Conservation (phyloP, 2,888 invertebrate genomes). For the Melieria omissa region DNA sequence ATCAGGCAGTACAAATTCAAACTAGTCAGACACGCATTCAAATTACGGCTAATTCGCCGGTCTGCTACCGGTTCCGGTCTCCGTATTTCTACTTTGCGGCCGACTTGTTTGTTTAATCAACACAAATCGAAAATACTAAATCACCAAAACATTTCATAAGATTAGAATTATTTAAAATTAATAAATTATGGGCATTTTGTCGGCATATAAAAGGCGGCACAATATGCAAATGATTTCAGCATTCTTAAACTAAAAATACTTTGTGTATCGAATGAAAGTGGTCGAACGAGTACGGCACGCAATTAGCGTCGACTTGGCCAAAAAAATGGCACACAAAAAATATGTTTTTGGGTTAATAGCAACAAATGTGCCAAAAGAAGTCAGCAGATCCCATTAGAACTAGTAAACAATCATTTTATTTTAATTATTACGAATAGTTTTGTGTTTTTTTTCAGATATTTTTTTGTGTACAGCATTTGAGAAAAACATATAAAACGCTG, state of each 20-base stretch:
- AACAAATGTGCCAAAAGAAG: background rate
- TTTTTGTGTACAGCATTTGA: background rate
- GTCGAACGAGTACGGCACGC: background rate
- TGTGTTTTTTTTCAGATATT: background rate
- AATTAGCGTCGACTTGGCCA: background rate
- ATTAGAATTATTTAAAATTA: no score
- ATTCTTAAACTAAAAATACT: background rate
- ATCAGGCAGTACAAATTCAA: no score
- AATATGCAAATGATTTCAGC: no score
- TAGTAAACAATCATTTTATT: conserved; percentile 15
- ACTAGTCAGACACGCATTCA: no score
- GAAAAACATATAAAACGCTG: conserved; percentile 18
- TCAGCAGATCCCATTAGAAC: background rate
- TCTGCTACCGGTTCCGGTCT: background rate
- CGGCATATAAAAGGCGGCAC: no score
- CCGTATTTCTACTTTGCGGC: background rate
- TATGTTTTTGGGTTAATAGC: background rate
- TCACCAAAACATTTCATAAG: no score
- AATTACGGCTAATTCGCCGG: no score
- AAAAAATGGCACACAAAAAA: background rate
- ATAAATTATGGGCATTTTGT: no score
- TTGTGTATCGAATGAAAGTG: conserved; percentile 3
- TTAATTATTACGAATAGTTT: background rate
- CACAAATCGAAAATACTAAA: no score
- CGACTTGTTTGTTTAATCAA: no score